Percentiles rank a stretch among this genome's conserved stretches.
Conservation (phyloP, 2,113 vertebrate genomes). For the Hyaena hyaena region DNA sequence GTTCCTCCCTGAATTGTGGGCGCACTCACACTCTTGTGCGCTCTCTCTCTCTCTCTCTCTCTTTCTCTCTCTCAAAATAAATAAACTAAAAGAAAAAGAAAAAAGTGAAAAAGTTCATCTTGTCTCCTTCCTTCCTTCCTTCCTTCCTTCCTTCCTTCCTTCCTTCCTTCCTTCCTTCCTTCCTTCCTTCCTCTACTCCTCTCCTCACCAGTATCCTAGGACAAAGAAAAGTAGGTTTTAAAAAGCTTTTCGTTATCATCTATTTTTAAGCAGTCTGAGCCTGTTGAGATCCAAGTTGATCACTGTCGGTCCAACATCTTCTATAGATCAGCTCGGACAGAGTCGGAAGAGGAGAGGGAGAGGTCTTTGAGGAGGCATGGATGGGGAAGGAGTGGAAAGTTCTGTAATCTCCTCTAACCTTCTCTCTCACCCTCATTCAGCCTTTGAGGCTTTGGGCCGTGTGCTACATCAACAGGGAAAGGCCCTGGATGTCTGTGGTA, state of each 20-base stretch:
- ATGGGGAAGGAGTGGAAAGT: neutral
- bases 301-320: neutral
- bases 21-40: no score
- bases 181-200: neutral
- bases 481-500: neutral
- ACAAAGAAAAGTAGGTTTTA: neutral
- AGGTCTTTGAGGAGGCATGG: neutral
- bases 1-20: no score
- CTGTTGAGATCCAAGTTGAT: neutral
- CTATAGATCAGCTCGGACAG: neutral
- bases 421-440: neutral
- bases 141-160: no score
- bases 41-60: no score
- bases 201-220: neutral
- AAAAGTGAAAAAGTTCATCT: neutral
- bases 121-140: neutral
- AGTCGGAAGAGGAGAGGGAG: neutral
- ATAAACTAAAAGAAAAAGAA: no score
- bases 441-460: neutral
- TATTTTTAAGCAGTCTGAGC: neutral
- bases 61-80: no score
- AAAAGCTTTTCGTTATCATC: neutral
- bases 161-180: neutral
- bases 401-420: constrained; percentile 30
- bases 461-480: neutral